phyloP scores from a whole-genome alignment of 2,888 invertebrate species.

The Julus scandinavius region DNA sequence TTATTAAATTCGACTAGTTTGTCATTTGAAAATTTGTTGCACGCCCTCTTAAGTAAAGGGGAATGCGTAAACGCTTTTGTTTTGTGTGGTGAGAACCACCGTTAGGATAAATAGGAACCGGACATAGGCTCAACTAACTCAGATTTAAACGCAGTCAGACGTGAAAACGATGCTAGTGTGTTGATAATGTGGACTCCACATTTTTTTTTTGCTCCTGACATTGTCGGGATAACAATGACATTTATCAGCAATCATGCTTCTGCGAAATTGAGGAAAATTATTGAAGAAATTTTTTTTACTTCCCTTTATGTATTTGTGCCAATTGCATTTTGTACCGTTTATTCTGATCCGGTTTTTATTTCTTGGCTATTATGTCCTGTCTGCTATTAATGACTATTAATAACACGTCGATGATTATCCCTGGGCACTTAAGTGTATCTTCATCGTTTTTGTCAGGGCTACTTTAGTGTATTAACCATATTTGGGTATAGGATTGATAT shows the following conservation, averaged over 20 bases:
- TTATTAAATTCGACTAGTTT: not conserved
- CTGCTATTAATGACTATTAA: not conserved
- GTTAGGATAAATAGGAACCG: slow-evolving; percentile 13
- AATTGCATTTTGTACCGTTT: not conserved
- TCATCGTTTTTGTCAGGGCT: not conserved
- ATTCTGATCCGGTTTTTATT: slow-evolving; percentile 14
- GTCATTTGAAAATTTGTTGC: not conserved
- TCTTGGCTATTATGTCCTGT: not conserved
- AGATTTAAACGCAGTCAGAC: not conserved
- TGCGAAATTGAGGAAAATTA: not conserved
- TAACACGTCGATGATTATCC: not conserved
- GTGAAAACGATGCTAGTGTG: slow-evolving; percentile 8
- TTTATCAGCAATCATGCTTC: slow-evolving; percentile 3
- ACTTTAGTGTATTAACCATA: not conserved
- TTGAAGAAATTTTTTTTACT: not conserved
- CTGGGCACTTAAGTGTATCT: not conserved
- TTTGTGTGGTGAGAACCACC: not conserved
- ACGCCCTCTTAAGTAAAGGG: not conserved
- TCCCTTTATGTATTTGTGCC: not conserved
- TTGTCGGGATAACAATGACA: slow-evolving; percentile 8
- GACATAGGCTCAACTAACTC: slow-evolving; percentile 1
- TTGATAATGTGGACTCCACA: slow-evolving; percentile 3
- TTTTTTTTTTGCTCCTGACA: not conserved
- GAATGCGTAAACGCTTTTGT: not conserved
- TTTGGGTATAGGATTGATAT: not conserved